Evolutionary conservation across 2,113 vertebrate genomes (phyloP).

Genomic region (Sula dactylatra): DNA sequence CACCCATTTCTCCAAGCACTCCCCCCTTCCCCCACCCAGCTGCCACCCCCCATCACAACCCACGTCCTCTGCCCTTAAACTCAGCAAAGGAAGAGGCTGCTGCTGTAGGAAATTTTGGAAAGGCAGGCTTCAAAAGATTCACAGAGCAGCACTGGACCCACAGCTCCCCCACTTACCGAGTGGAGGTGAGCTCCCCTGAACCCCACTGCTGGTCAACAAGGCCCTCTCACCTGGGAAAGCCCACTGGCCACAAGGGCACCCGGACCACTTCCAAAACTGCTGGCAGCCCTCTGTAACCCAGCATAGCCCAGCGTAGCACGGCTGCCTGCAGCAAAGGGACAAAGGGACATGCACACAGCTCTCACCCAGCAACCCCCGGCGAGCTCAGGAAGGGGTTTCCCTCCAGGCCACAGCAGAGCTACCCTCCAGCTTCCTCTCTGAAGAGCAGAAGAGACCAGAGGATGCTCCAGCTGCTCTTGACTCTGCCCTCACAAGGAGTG

Average conservation of each 20-base stretch:
- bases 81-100: not conserved
- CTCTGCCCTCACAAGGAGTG: not conserved
- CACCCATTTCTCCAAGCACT: accelerated
- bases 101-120: not conserved
- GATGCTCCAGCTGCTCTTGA: not conserved
- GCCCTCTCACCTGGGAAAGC: not conserved
- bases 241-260: not conserved
- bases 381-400: not conserved
- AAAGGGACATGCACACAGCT: accelerated
- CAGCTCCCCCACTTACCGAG: not conserved
- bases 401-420: not conserved
- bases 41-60: not conserved
- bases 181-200: not conserved
- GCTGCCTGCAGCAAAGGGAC: not conserved
- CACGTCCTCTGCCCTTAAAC: not conserved
- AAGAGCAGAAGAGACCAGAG: not conserved
- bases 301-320: accelerated
- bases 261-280: not conserved
- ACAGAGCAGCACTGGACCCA: not conserved
- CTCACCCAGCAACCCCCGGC: not conserved
- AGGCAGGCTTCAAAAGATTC: not conserved
- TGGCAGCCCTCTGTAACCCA: not conserved
- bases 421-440: not conserved
- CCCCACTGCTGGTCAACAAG: not conserved
- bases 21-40: not conserved